These are phyloP conservation scores for Oryctes rhinoceros DNA, from an alignment of 1,140 invertebrate genomes.

Conservation along the genomic window DNA sequence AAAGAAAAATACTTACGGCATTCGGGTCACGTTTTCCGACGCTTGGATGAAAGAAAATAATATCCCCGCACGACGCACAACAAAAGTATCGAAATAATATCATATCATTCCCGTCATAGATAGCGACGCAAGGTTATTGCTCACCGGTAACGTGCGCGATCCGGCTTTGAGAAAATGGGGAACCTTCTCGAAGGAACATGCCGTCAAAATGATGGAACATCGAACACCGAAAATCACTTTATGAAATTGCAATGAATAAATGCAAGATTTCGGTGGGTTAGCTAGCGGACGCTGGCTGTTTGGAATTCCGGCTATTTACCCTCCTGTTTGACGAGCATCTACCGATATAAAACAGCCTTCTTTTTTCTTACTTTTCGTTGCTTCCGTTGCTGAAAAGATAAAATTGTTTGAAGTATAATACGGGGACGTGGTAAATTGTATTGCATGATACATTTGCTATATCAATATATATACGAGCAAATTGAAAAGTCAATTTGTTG, in stretches of 20 bases:
- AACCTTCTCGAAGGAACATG: neutral
- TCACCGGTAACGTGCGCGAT: neutral
- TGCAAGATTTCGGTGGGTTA: constrained; percentile 12
- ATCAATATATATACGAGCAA: no score
- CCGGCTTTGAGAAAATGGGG: neutral
- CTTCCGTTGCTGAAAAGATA: neutral
- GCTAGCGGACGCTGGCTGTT: neutral
- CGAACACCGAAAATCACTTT: constrained; percentile 35
- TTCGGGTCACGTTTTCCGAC: neutral
- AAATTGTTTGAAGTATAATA: neutral
- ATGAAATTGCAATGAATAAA: constrained; percentile 37
- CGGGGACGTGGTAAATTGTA: neutral
- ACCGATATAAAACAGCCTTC: neutral
- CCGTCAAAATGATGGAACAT: constrained; percentile 19
- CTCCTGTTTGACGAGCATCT: neutral
- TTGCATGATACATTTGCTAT: neutral
- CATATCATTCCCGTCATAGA: neutral
- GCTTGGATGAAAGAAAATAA: neutral
- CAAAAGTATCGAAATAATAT: constrained; percentile 27
- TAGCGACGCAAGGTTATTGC: neutral
- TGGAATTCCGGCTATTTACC: neutral
- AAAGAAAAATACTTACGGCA: neutral
- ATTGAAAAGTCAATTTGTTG: no score
- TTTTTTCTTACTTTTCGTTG: neutral
- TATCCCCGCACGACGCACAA: neutral